These are phyloP conservation scores for Drosophila albomicans DNA, from an alignment of 1,140 invertebrate genomes.

Conservation along the genomic window DNA sequence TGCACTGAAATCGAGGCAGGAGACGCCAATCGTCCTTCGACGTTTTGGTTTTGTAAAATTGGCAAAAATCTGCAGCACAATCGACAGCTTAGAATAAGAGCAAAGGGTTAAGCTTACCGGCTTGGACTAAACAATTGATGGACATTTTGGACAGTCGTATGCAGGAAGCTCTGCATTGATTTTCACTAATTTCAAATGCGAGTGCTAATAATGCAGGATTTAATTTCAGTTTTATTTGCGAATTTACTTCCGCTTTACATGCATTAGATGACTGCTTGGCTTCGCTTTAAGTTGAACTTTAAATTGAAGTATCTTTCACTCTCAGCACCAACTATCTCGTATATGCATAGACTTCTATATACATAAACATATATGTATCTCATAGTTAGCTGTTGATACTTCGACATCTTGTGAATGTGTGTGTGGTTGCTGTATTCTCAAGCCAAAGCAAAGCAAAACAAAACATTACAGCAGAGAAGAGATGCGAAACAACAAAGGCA, in stretches of 20 bases:
- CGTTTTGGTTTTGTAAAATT: constrained; percentile 58
- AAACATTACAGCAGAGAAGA: constrained; percentile 1
- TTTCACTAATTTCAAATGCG: constrained; percentile 53
- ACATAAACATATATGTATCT: constrained; percentile 12
- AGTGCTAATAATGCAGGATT: constrained; percentile 57
- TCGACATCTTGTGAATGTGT: constrained; percentile 23
- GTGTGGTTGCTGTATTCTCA: constrained; percentile 39
- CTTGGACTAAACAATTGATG: constrained; percentile 58
- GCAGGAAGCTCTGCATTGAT: constrained; percentile 50
- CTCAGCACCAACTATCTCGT: background rate
- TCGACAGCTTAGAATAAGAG: constrained; percentile 61
- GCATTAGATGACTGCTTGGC: background rate
- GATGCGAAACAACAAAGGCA: constrained; percentile 33
- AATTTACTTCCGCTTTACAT: constrained; percentile 36
- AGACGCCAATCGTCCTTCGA: constrained; percentile 1
- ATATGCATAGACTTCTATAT: constrained; percentile 2
- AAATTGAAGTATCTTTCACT: constrained; percentile 1
- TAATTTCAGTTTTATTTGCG: constrained; percentile 48
- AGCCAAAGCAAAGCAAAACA: constrained; percentile 60
- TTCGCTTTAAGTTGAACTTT: background rate
- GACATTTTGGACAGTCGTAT: constrained; percentile 57
- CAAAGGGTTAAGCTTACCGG: background rate
- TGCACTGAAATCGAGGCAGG: constrained; percentile 78
- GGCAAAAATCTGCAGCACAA: constrained; percentile 71
- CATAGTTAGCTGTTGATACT: constrained; percentile 40